These are phyloP conservation scores for Ivindomyrus marchei DNA, from an alignment of 2,113 vertebrate genomes.

Conservation along the genomic window DNA sequence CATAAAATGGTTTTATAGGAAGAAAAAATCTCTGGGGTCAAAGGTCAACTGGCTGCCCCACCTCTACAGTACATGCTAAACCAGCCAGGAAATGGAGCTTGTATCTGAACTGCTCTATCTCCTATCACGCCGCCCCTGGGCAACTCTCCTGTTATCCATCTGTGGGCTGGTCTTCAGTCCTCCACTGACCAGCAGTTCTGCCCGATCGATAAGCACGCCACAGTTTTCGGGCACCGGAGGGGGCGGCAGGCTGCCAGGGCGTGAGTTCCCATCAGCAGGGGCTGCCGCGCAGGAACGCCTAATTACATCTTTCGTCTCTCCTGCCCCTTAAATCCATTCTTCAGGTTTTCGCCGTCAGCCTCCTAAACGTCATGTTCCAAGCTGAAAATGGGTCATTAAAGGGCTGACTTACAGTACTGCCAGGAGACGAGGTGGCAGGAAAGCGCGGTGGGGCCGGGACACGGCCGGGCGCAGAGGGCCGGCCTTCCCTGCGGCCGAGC, in stretches of 20 bases:
- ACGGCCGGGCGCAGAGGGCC: not conserved
- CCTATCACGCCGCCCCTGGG: not conserved
- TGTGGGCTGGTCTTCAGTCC: not conserved
- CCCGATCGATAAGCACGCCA: not conserved
- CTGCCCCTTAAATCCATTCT: constrained; percentile 23
- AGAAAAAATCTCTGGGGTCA: not conserved
- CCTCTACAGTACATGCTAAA: not conserved
- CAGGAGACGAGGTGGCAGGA: not conserved
- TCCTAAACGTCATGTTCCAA: constrained; percentile 27
- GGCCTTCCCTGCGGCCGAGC: not conserved
- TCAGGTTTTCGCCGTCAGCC: constrained; percentile 25
- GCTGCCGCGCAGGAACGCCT: constrained; percentile 16
- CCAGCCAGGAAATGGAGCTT: not conserved
- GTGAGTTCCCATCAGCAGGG: not conserved
- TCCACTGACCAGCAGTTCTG: not conserved
- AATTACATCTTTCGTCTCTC: constrained; percentile 16
- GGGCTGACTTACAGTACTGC: not conserved
- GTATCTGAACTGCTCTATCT: not conserved
- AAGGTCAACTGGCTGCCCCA: not conserved
- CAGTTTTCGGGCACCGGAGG: not conserved
- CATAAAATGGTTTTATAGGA: not conserved
- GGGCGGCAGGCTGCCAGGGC: not conserved
- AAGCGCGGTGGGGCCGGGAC: not conserved
- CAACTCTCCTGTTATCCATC: not conserved
- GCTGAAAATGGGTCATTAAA: constrained; percentile 19